Evolutionary conservation across 2,888 invertebrate genomes (phyloP).

Genomic region (Odontothrips loti): DNA sequence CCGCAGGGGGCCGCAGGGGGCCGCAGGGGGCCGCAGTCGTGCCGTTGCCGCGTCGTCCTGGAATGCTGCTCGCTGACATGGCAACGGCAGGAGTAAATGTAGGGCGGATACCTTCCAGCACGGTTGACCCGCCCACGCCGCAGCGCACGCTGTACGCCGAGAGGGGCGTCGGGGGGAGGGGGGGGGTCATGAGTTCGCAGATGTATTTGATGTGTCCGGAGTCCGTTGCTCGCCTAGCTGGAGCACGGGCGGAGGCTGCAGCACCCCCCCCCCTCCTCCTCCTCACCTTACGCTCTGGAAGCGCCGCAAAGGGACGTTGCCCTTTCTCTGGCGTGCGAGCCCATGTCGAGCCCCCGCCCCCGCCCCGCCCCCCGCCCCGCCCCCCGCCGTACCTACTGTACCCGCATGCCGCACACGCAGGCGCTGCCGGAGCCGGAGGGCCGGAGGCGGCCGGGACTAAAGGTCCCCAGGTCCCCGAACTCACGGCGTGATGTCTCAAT

Average conservation of each 20-base stretch:
- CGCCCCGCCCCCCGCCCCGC: background rate
- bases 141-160: no score
- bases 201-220: background rate
- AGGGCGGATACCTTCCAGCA: background rate
- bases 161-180: no score
- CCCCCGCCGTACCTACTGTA: background rate
- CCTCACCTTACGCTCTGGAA: background rate
- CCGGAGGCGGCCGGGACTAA: no score
- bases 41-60: background rate
- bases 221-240: background rate
- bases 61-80: background rate
- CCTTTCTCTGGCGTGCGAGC: constrained; percentile 4
- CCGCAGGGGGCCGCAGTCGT: background rate
- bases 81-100: background rate
- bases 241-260: constrained; percentile 10
- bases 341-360: background rate
- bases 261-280: background rate
- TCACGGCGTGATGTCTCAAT: no score
- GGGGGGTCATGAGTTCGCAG: background rate
- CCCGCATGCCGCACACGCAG: background rate
- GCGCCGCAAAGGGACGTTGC: constrained; percentile 11
- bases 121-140: background rate
- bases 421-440: no score
- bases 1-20: background rate
- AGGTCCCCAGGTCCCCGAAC: no score